Percentiles rank a stretch among this genome's conserved stretches.
Evolutionary conservation across 2,797 vertebrate species (phyloP).

Genomic region (Oryzias dopingdopingensis): DNA sequence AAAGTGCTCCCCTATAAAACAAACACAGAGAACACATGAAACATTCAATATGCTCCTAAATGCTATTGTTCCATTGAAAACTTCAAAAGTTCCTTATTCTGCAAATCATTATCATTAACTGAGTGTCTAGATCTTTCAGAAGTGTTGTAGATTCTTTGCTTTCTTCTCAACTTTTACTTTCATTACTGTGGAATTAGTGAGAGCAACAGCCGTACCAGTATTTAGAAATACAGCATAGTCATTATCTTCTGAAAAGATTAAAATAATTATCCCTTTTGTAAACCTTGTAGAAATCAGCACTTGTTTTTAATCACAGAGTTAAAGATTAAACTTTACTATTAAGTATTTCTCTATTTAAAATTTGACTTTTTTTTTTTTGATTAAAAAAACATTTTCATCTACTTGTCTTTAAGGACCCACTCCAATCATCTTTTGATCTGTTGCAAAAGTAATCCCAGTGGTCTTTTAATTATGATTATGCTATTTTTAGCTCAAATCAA

Average conservation of each 20-base stretch:
- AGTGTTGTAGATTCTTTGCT: constrained; percentile 1
- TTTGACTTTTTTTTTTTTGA: too few relatives aligned
- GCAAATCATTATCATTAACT: constrained; percentile 2
- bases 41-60: constrained; percentile 3
- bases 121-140: neutral
- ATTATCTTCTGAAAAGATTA: constrained; percentile 15
- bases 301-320: constrained; percentile 6
- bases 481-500: too few relatives aligned
- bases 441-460: too few relatives aligned
- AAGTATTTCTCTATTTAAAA: neutral
- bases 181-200: neutral
- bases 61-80: neutral
- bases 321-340: neutral
- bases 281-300: constrained; percentile 3
- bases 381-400: neutral
- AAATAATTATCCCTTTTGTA: constrained; percentile 9
- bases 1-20: constrained; percentile 88
- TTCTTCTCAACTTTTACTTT: constrained; percentile 7
- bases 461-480: too few relatives aligned
- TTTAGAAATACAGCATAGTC: neutral
- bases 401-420: too few relatives aligned
- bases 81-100: neutral
- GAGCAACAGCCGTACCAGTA: constrained; percentile 5
- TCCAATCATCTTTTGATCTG: too few relatives aligned
- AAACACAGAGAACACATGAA: constrained; percentile 33